Conservation (phyloP, 2,888 invertebrate species). For the Drosophila kanekoi region DNA sequence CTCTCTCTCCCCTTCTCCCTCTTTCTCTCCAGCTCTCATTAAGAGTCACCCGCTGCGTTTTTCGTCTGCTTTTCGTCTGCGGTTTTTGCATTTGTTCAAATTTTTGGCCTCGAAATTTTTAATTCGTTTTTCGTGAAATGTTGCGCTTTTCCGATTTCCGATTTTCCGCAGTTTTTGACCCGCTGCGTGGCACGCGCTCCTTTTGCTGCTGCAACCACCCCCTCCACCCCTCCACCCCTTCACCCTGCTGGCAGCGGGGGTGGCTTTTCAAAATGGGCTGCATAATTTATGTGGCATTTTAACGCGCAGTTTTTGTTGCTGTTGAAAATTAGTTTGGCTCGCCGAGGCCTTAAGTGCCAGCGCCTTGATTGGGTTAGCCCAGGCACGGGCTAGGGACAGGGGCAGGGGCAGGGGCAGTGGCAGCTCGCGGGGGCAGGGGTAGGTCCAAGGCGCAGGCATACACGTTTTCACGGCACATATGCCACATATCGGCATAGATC, state of each 20-base stretch:
- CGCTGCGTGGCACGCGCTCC: constrained; percentile 54
- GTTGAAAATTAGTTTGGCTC: constrained; percentile 59
- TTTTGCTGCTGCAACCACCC: background rate
- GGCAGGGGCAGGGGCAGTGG: background rate
- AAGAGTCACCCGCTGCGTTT: constrained; percentile 1
- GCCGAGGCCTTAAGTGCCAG: constrained; percentile 51
- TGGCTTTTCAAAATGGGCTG: constrained; percentile 48
- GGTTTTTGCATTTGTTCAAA: constrained; percentile 52
- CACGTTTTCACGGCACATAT: constrained; percentile 47
- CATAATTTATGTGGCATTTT: constrained; percentile 79
- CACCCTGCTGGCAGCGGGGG: constrained; percentile 33
- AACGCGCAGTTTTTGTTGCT: constrained; percentile 56
- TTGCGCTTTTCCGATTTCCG: constrained; percentile 36
- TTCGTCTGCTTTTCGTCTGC: constrained; percentile 35
- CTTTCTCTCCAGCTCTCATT: background rate
- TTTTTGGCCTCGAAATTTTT: constrained; percentile 29
- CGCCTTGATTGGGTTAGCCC: constrained; percentile 45
- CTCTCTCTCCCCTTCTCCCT: background rate
- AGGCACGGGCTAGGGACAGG: background rate
- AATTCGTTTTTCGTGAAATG: constrained; percentile 15
- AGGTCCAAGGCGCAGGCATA: background rate
- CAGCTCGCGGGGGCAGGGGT: constrained; percentile 1
- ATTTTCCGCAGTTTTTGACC: constrained; percentile 30
- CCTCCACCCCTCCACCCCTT: background rate
- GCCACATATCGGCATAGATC: constrained; percentile 49